phyloP scores from a whole-genome alignment of 2,888 invertebrate species.

The Melipona beecheii region DNA sequence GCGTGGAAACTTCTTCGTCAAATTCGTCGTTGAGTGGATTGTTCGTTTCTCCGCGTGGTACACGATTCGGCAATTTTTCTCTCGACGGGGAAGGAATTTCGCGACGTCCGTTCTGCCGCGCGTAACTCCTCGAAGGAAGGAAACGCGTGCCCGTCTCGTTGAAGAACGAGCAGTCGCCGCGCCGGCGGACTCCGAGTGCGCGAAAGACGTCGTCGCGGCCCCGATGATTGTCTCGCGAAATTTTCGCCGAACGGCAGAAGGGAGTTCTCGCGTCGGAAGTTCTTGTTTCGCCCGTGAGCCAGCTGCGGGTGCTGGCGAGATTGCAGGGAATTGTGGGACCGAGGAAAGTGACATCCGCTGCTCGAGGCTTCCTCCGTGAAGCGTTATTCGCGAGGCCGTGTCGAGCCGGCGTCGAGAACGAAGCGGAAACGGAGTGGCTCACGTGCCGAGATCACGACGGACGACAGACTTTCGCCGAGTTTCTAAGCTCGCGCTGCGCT shows the following conservation, averaged over 20 bases:
- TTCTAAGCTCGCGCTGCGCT: constrained; percentile 10
- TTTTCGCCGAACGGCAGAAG: constrained; percentile 56
- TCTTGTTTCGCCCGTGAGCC: constrained; percentile 60
- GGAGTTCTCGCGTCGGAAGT: constrained; percentile 66
- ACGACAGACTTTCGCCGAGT: constrained; percentile 63
- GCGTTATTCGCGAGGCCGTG: constrained; percentile 41
- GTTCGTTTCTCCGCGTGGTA: background rate
- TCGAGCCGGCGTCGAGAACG: constrained; percentile 20
- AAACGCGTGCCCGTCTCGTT: constrained; percentile 14
- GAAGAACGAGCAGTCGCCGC: constrained; percentile 23
- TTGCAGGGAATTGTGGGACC: constrained; percentile 51
- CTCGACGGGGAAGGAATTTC: constrained; percentile 50
- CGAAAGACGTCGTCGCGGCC: constrained; percentile 41
- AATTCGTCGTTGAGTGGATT: background rate
- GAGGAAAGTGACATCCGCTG: constrained; percentile 47
- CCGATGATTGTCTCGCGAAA: constrained; percentile 23
- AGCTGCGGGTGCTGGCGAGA: constrained; percentile 59
- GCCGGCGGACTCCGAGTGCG: constrained; percentile 8
- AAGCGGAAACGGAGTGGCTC: constrained; percentile 48
- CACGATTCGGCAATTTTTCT: background rate
- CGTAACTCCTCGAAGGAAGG: constrained; percentile 11
- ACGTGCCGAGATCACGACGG: constrained; percentile 64
- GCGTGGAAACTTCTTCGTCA: constrained; percentile 6
- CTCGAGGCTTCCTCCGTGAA: constrained; percentile 39
- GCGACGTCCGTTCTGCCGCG: constrained; percentile 50